Base-by-base conservation (phyloP, 35 echinoderm and acorn worm genomes). In the Hemicentrotus pulcherrimus region DNA sequence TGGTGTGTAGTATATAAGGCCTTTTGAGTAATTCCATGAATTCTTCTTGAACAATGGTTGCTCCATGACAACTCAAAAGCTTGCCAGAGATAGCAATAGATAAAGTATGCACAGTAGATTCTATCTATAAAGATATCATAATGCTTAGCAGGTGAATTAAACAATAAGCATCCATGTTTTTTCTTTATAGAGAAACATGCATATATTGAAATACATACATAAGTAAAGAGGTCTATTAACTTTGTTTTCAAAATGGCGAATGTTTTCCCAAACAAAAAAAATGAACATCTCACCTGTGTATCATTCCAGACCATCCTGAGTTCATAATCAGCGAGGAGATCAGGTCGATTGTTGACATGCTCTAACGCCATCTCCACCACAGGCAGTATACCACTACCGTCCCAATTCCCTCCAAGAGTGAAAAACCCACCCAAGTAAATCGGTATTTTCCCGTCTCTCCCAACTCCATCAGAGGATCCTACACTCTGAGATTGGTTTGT, bases 301-400 rank as follows among this genome's bases (percentile, higher is more conserved):
- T 98, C 96, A 91, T 96, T 98, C 97, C 97, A 98, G 28, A 98
- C 96, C 95, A 98, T 97, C 18, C 89, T 93, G 2, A 98, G 94
- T 32, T 97, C 97, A 61, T 98, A 98, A 32, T 94, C 94, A 4
- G 95, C 10, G 16, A 98, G 88, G 18, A 98, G 65, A 61, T 98
- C 95, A 7, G 61, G 46, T 31, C 94, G 48, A 18, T 61, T 58
- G 50, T 98, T 98, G 90, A 98, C 94, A 88, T 98, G 97, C 2
- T 98, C 97, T 3, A 98, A 90, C 0, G 96, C 97, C 96, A 98
- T 94, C 60, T 97, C 96, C 1, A 97, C 94, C 6, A 96, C 97
- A 7, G 97, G 97, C 5, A 98, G 50, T 48, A 98, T 88, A 24
- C 97, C 97, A 35, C 97, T 98, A 58, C 95, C 96, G 61, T 98